Base-by-base conservation (phyloP, 2,888 invertebrate genomes). In the Allacma fusca region DNA sequence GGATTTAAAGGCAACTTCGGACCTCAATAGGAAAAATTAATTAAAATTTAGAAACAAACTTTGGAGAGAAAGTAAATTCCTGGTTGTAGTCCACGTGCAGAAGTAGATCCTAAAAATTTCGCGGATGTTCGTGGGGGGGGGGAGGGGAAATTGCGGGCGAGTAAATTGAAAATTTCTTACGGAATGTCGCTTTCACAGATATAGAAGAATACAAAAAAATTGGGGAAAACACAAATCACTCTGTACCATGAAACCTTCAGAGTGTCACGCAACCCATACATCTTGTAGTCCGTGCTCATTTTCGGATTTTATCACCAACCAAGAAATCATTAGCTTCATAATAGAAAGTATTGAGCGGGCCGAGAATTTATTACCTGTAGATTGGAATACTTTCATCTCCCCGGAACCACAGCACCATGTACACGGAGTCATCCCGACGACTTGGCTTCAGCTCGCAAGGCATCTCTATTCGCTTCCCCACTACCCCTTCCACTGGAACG, bases 361-460 rank as follows among this genome's bases (percentile, higher is more conserved):
- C 69, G 40, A 71, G 65, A 80, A 78, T 80, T 78, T 76, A 77
- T 81, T 80, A 84, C 84, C 83, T 84, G 83, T 84, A 84, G 77
- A 84, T 84, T 75, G 84, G 84, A 78, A 84, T 81, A 78, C 81
- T 82, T 68, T 83, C 83, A 74, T 82, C 82, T 72, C 84, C 84
- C 62, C 84, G 79, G 88, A 94, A 95, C 95, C 95, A 95, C 50
- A 95, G 90, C 83, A 95, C 94, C 94, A 94, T 94, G 85, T 92
- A 92, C 78, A 94, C 94, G 34, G 92, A 91, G 87, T 94, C 94
- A 85, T 93, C 91, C 78, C 91, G 89, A 85, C 93, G 91, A 82
- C 91, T 89, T 16, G 95, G 92, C 83, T 91, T 91, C 83, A 96
- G 94, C 88, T 95, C 94, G 87, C 96, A 96, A 26, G 95, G 95